Evolutionary conservation across 2,113 vertebrate genomes (phyloP).

Genomic region (Sula dactylatra): DNA sequence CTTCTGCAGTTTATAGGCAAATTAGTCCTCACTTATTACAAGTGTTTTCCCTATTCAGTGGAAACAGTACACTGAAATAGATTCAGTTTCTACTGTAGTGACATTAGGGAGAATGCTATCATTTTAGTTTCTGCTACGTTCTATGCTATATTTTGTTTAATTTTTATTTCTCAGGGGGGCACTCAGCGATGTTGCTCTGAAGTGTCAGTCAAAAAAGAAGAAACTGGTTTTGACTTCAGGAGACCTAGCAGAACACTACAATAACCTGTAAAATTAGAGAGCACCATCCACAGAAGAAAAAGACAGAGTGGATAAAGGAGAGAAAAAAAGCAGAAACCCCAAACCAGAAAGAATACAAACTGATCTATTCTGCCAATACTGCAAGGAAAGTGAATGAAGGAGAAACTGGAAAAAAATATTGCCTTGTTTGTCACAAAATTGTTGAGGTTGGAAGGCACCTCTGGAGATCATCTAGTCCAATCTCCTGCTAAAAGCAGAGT

Average conservation of each 20-base stretch:
- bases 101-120: not conserved
- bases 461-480: not conserved
- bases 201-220: not conserved
- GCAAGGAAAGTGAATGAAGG: not conserved
- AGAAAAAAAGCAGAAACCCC: not conserved
- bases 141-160: not conserved
- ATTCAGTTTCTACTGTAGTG: not conserved
- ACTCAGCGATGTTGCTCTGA: not conserved
- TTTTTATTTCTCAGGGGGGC: not conserved
- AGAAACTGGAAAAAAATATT: not conserved
- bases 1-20: not conserved
- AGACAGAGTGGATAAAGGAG: not conserved
- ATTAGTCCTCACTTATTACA: not conserved
- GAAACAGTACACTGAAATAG: not conserved
- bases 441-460: not conserved
- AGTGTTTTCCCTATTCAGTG: not conserved
- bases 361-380: not conserved
- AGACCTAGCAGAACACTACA: not conserved
- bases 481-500: not conserved
- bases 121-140: not conserved
- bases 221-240: not conserved
- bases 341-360: not conserved
- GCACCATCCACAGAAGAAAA: not conserved
- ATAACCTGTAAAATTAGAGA: not conserved
- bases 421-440: not conserved